Percentiles rank a stretch among this genome's conserved stretches.
phyloP scores from a whole-genome alignment of 2,797 vertebrate genomes.

The Halcyon smyrnensis region DNA sequence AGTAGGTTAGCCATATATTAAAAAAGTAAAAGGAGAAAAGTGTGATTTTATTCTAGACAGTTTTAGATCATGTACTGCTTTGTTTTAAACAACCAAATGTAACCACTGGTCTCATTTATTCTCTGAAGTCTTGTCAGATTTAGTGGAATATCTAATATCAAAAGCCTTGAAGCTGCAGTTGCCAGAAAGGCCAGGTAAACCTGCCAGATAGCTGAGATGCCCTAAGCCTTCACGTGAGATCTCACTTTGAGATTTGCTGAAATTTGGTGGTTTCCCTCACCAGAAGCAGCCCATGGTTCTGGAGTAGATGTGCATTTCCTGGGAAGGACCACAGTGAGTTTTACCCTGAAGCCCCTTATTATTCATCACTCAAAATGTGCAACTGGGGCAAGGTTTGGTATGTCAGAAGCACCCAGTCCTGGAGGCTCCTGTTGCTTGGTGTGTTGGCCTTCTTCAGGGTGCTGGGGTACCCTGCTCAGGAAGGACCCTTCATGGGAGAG shows the following conservation, averaged over 20 bases:
- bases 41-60: neutral
- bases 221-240: neutral
- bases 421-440: neutral
- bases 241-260: neutral
- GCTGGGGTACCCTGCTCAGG: neutral
- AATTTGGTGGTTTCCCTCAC: neutral
- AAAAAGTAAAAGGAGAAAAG: neutral
- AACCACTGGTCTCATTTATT: neutral
- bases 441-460: neutral
- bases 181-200: neutral
- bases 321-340: neutral
- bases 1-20: conserved; percentile 4
- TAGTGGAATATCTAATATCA: neutral
- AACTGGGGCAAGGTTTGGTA: fast-evolving
- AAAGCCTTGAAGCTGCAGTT: neutral
- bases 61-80: neutral
- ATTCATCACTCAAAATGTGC: neutral
- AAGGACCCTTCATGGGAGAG: neutral
- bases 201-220: neutral
- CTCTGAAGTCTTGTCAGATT: neutral
- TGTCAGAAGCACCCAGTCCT: neutral
- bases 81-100: neutral
- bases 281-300: neutral
- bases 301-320: neutral
- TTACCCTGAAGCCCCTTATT: neutral